These are phyloP conservation scores for Takifugu rubripes DNA, from an alignment of 2,797 vertebrate genomes.

Conservation along the genomic window DNA sequence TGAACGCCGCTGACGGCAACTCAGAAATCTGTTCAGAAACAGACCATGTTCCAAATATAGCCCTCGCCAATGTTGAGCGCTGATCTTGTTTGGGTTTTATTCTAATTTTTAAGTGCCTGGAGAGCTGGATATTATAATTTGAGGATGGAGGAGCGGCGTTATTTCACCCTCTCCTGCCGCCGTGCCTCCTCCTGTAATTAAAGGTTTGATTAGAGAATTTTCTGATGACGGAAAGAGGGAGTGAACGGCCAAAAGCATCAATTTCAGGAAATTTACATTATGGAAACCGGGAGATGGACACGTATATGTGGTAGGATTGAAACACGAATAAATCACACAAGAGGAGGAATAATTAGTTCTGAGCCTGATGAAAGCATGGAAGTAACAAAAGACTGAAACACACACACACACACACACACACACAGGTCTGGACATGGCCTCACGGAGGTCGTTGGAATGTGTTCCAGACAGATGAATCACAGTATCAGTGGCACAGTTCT, in stretches of 20 bases:
- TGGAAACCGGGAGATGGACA: not conserved
- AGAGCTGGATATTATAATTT: slow-evolving; percentile 57
- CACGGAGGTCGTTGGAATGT: slow-evolving; percentile 48
- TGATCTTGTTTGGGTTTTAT: slow-evolving; percentile 62
- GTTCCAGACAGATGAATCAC: slow-evolving; percentile 47
- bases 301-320: too few relatives aligned
- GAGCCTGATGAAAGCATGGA: slow-evolving; percentile 57
- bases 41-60: slow-evolving; percentile 55
- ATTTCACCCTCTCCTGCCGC: slow-evolving; percentile 26
- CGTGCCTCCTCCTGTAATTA: slow-evolving; percentile 44
- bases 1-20: slow-evolving; percentile 28
- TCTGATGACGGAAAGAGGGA: slow-evolving; percentile 16
- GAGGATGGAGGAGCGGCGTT: slow-evolving; percentile 42
- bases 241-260: not conserved
- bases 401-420: slow-evolving; percentile 11
- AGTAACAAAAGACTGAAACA: slow-evolving; percentile 46
- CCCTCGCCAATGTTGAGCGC: slow-evolving; percentile 18
- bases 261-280: slow-evolving; percentile 19
- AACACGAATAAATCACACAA: slow-evolving; percentile 33
- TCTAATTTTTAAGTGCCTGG: slow-evolving; percentile 58
- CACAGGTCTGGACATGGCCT: slow-evolving; percentile 49
- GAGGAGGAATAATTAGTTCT: slow-evolving; percentile 46
- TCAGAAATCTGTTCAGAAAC: slow-evolving; percentile 41
- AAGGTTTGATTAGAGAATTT: slow-evolving; percentile 29
- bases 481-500: slow-evolving; percentile 30